phyloP scores from a whole-genome alignment of 1,140 invertebrate genomes.

The Cyrtorhinus lividipennis region DNA sequence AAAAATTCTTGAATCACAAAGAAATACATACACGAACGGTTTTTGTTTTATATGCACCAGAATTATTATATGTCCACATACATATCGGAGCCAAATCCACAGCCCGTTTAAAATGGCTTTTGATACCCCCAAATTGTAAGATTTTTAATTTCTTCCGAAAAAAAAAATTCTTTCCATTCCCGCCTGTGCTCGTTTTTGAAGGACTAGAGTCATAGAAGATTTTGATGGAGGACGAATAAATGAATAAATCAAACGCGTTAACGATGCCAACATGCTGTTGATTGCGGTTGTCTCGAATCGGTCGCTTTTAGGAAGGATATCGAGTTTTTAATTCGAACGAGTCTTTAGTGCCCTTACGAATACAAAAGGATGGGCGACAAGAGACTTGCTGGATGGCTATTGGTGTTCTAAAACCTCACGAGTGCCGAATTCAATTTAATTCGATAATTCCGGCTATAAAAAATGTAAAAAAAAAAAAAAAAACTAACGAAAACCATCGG shows the following conservation, averaged over 20 bases:
- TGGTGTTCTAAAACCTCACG: no score
- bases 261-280: no score
- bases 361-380: no score
- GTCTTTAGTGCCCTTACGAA: no score
- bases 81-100: constrained; percentile 20
- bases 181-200: background rate
- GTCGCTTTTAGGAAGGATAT: no score
- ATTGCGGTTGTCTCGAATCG: no score
- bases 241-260: background rate
- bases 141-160: background rate
- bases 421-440: no score
- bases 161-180: background rate
- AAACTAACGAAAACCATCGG: no score
- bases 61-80: constrained; percentile 13
- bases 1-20: constrained; percentile 23
- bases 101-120: constrained; percentile 18
- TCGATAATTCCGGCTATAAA: no score
- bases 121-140: constrained; percentile 12
- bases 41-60: constrained; percentile 17
- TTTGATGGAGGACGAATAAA: background rate
- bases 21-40: constrained; percentile 18
- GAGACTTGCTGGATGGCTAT: no score
- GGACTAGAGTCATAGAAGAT: constrained; percentile 18
- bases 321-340: no score
- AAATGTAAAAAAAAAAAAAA: no score